Base-by-base conservation (phyloP, 2,113 vertebrate species). In the Octodon degus region DNA sequence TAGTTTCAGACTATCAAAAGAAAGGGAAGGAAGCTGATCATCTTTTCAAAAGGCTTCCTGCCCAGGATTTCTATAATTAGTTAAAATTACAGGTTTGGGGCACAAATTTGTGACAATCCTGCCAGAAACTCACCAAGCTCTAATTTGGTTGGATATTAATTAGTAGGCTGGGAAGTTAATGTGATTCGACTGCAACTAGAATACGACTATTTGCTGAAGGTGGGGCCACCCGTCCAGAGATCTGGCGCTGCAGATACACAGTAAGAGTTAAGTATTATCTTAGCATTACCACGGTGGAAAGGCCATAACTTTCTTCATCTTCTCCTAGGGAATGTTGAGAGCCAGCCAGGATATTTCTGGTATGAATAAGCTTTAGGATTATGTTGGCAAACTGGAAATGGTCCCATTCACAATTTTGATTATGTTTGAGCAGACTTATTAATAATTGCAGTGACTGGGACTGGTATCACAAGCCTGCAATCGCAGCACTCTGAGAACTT, bases 41-140 rank as follows among this genome's bases (percentile, higher is more conserved):
- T 96, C 91, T 86, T 96, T 93, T 94, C 55, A 84, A 85, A 94
- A 79, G 94, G 63, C 90, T 96, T 96, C 88, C 84, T 96, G 85
- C 96, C 85, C 89, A 90, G 95, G 90, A 93, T 97, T 96, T 97
- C 93, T 97, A 95, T 97, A 97, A 91, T 97, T 98, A 97, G 93
- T 93, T 96, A 94, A 96, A 97, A 97, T 96, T 97, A 72, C 63
- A 92, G 53, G 86, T 96, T 97, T 97, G 32, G 89, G 62, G 76
- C 32, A 83, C 40, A 82, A 65, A n/a, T n/a, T n/a, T 96, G 82
- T 97, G 85, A 89, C 63, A 95, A 91, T 89, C 50, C 96, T 97
- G 92, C 87, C 88, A 91, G 79, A 95, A 94, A 68, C n/a, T 89
- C 70, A 77, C 40, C 58, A 94, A 90, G 62, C 43, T 93, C 80